Evolutionary conservation across 2,888 invertebrate species (phyloP).

Genomic region (Apodemia mormo): DNA sequence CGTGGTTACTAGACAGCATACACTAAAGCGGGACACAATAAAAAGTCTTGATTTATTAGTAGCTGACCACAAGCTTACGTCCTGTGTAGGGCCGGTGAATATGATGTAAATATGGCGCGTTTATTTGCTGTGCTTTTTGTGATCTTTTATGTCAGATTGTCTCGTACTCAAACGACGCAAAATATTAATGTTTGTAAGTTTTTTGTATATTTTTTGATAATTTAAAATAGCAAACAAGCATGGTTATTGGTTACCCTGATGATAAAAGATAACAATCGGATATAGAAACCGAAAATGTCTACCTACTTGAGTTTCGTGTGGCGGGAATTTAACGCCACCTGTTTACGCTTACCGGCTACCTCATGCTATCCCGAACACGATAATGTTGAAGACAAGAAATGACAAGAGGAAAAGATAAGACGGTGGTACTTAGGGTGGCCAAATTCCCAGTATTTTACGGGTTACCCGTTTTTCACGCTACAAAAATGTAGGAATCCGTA

Average conservation of each 20-base stretch:
- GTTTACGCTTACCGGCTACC: too few relatives aligned
- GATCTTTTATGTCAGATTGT: conserved; percentile 44
- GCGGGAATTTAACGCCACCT: too few relatives aligned
- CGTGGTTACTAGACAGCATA: conserved; percentile 65
- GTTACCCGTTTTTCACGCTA: too few relatives aligned
- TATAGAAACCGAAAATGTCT: too few relatives aligned
- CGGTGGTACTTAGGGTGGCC: too few relatives aligned
- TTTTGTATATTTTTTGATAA: conserved; percentile 13
- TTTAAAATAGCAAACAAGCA: background rate
- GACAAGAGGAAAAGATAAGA: too few relatives aligned
- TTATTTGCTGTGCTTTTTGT: conserved; percentile 42
- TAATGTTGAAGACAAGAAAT: too few relatives aligned
- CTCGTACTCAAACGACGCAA: conserved; percentile 83
- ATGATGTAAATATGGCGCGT: conserved; percentile 39
- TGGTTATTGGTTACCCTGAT: background rate
- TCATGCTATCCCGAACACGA: too few relatives aligned
- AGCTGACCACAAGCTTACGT: background rate
- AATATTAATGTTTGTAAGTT: conserved; percentile 88
- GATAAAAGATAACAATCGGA: too few relatives aligned
- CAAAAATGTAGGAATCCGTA: too few relatives aligned
- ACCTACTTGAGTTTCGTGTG: too few relatives aligned
- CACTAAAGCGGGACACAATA: conserved; percentile 29
- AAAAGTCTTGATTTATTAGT: conserved; percentile 5
- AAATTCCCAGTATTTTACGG: too few relatives aligned
- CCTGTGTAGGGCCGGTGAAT: conserved; percentile 11